phyloP scores from a whole-genome alignment of 2,888 invertebrate species.

The Portevinia maculata region DNA sequence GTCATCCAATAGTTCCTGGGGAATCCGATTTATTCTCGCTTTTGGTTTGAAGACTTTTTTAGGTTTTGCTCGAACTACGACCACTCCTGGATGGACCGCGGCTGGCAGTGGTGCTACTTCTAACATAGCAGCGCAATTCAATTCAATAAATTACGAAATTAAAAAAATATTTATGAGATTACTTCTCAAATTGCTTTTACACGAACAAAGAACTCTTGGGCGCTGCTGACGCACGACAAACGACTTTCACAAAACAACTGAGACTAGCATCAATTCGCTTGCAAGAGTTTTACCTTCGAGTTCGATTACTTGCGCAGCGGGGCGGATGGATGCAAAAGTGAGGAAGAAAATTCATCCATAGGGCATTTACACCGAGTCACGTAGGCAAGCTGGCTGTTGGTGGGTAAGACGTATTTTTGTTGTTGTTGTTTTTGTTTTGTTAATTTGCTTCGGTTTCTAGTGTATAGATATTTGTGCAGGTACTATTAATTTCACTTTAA shows the following conservation, averaged over 20 bases:
- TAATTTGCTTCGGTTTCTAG: neutral
- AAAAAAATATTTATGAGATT: neutral
- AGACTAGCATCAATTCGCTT: constrained; percentile 27
- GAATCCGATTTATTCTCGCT: constrained; percentile 90
- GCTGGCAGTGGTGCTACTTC: constrained; percentile 43
- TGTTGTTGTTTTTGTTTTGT: neutral
- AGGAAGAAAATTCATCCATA: constrained; percentile 63
- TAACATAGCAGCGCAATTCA: constrained; percentile 38
- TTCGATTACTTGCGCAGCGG: constrained; percentile 56
- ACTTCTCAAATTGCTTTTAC: constrained; percentile 1
- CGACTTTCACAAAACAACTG: constrained; percentile 66
- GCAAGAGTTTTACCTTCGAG: constrained; percentile 20
- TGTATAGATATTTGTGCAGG: neutral
- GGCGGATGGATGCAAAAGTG: constrained; percentile 34
- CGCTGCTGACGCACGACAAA: constrained; percentile 24
- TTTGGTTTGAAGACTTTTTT: constrained; percentile 91
- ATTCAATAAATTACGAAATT: constrained; percentile 17
- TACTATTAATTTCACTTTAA: constrained; percentile 1
- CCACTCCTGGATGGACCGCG: constrained; percentile 75
- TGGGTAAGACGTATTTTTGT: neutral
- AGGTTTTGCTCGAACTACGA: constrained; percentile 91
- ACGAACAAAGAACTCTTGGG: constrained; percentile 50
- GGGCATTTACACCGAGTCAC: constrained; percentile 59
- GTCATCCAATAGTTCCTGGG: constrained; percentile 90
- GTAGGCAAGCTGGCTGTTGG: constrained; percentile 50